Evolutionary conservation across 1,140 invertebrate genomes (phyloP), one percentile per base, ranked within the genome.

Genomic region (Megalonaias nervosa): DNA sequence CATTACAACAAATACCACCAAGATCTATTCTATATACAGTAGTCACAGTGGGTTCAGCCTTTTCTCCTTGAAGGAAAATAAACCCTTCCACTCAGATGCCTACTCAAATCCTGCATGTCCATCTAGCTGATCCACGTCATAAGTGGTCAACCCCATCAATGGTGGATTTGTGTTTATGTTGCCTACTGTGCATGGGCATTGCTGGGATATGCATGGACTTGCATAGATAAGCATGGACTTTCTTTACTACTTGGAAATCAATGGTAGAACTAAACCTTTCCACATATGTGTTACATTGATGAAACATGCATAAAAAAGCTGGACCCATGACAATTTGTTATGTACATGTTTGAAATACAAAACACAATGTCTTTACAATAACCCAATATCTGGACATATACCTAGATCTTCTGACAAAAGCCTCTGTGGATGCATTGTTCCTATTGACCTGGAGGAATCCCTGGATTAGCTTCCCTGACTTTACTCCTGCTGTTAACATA

Each of bases 371-470:
- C 2, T 61, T 23, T 13, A 19, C n/a, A 64, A 38, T 55, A 67
- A 38, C 1, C 21, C 67, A 14, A 14, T 23, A 71, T 62, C 5
- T 58, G 14, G 19, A 21, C 16, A 65, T 59, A 73, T 71, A 90
- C 88, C 85, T 86, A 57, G 79, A 82, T 67, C 82, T 79, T 65
- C 68, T 76, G 17, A 91, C 84, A 84, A 89, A 90, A n/a, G 90
- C 90, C 76, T 91, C 90, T 59, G 84, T 61, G 48, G 75, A 74
- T 16, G 88, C 82, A 81, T 90, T 88, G 74, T 85, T 85, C 67
- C 85, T 89, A 75, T 90, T 90, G 19, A 91, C 90, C 67, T 87
- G 82, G 16, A 91, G 79, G 67, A 75, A 75, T 19, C 90, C 90
- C 66, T 82, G 81, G 17, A 85, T 80, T 74, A 83, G 89, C 15